A percentile compares a stretch with the other conserved stretches of the same genome.
These are phyloP conservation scores for Rallus limicola DNA, from an alignment of 2,113 vertebrate species.

Conservation along the genomic window DNA sequence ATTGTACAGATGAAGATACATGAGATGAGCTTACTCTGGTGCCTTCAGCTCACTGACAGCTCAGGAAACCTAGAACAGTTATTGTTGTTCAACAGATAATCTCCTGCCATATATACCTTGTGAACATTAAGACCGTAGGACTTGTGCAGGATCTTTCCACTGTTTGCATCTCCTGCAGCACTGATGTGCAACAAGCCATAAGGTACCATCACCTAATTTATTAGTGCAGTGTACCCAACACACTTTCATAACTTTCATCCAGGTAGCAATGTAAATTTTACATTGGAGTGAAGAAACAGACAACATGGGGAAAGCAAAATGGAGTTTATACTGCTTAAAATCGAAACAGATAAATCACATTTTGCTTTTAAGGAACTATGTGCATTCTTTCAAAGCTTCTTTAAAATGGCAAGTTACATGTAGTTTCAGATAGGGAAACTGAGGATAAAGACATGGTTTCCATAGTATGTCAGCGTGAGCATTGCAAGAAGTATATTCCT, in stretches of 20 bases:
- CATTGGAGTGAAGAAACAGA: not conserved
- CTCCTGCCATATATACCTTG: not conserved
- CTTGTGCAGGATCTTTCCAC: not conserved
- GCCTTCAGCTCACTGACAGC: not conserved
- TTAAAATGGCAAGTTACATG: not conserved
- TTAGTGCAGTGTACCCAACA: not conserved
- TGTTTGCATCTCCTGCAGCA: not conserved
- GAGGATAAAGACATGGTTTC: not conserved
- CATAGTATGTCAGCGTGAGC: not conserved
- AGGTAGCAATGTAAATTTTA: not conserved
- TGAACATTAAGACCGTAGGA: rapidly evolving
- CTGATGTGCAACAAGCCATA: not conserved
- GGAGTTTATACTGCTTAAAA: not conserved
- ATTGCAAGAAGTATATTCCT: not conserved
- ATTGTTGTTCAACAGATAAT: not conserved
- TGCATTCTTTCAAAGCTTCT: not conserved
- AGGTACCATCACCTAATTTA: not conserved
- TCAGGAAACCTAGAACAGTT: not conserved
- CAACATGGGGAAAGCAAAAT: not conserved
- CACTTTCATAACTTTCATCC: not conserved
- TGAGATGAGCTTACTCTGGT: not conserved
- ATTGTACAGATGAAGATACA: not conserved
- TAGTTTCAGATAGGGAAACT: not conserved
- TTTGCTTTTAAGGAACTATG: not conserved
- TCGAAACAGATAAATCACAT: not conserved